Base-by-base conservation (phyloP, 1,140 invertebrate genomes). In the Calephelis nemesis region DNA sequence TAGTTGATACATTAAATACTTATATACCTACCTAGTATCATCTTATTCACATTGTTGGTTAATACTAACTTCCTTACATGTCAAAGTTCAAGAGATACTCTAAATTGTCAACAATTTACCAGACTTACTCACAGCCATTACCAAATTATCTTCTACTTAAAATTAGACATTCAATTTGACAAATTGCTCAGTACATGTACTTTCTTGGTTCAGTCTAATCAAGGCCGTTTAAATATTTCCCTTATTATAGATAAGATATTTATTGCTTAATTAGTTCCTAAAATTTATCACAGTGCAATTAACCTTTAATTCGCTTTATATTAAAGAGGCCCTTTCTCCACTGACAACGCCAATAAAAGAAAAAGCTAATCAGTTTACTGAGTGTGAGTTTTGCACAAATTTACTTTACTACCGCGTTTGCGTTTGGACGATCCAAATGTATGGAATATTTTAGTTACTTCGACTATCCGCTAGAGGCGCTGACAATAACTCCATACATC, bases 21-120 rank as follows among this genome's bases (percentile, higher is more conserved):
- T 30, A 45, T 45, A 45, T 45, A 45, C 42, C 8, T 7, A 30
- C 30, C 6, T 45, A 45, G 42, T 7, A 7, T 45, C 30, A 9
- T 45, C 8, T 45, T 45, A 45, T 45, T 7, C 5, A 45, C 42
- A 45, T 7, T 45, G 42, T 45, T 45, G 6, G 8, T 45, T 45
- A 45, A 45, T 45, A 45, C 42, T 45, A 7, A 45, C 8, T 45
- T 45, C 6, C 0, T 30, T 30, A 54, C 15, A 52, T 54, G 3
- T 54, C 9, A 54, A 19, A 8, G 15, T 54, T 30, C 19, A 30
- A 54, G 15, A 15, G 13, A 19, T 15, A 54, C 19, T 19, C 19
- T 54, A 11, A 54, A 30, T 54, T 54, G 10, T 10, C 54, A 58
- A 58, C 12, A 58, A 58, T 58, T 39, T 19, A 58, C 54, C 54